phyloP scores from a whole-genome alignment of 2,888 invertebrate genomes.

The Hirtodrosophila histrioides region DNA sequence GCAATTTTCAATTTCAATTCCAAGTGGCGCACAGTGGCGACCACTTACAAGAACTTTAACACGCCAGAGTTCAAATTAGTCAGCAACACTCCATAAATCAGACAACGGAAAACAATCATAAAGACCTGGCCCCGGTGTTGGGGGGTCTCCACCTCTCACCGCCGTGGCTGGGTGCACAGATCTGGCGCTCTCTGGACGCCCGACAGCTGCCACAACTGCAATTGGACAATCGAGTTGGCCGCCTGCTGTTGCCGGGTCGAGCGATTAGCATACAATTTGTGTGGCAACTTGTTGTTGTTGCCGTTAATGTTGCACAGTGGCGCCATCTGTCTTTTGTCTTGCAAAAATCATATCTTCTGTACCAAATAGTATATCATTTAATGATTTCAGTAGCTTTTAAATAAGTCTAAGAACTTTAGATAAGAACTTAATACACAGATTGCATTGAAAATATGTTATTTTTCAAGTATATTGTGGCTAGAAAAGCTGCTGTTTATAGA shows the following conservation, averaged over 20 bases:
- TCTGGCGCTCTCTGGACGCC: constrained; percentile 17
- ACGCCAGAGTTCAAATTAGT: constrained; percentile 72
- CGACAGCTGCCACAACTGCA: constrained; percentile 22
- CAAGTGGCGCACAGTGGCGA: constrained; percentile 48
- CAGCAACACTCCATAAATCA: constrained; percentile 76
- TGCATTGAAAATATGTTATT: no score
- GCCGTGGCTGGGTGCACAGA: not conserved
- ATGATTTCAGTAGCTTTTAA: no score
- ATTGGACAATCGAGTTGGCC: constrained; percentile 60
- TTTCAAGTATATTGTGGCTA: no score
- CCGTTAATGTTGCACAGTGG: not conserved
- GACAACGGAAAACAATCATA: constrained; percentile 60
- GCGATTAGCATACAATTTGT: constrained; percentile 77
- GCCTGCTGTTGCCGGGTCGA: constrained; percentile 53
- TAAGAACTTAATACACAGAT: no score
- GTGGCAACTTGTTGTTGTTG: constrained; percentile 43
- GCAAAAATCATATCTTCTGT: no score
- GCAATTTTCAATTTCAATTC: constrained; percentile 3
- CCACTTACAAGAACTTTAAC: constrained; percentile 62
- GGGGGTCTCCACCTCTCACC: constrained; percentile 14
- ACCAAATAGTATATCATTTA: no score
- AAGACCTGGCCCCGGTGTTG: constrained; percentile 19
- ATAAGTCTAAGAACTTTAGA: no score
- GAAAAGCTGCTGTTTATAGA: no score
- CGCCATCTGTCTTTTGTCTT: no score